Conservation (phyloP, 2,113 vertebrate species). For the Seriola rivoliana region DNA sequence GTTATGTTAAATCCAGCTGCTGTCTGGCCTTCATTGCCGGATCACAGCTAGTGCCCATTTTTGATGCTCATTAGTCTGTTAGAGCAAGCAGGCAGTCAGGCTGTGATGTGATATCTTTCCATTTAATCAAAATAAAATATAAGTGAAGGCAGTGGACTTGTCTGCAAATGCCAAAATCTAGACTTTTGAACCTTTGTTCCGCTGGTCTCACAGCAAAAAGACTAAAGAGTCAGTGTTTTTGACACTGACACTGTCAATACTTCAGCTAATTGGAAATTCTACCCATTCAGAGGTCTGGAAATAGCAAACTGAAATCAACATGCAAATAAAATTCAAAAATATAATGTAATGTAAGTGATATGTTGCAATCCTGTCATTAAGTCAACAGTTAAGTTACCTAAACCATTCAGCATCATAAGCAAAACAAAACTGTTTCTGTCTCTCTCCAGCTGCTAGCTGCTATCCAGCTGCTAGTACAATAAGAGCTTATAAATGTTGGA, state of each 20-base stretch:
- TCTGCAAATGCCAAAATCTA: background rate
- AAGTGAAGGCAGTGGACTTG: background rate
- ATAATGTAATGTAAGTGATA: background rate
- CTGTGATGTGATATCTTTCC: constrained; percentile 18
- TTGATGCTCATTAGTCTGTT: constrained; percentile 31
- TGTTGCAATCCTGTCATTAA: background rate
- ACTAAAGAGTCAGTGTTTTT: background rate
- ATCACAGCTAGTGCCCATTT: constrained; percentile 25
- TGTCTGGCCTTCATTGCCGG: background rate
- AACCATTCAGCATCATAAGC: constrained; percentile 11
- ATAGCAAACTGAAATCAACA: background rate
- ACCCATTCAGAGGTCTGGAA: background rate
- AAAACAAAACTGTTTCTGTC: constrained; percentile 13
- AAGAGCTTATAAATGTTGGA: constrained; percentile 53
- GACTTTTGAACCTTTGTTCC: constrained; percentile 1
- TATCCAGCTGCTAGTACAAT: constrained; percentile 23
- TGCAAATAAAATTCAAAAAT: background rate
- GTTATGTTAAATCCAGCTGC: background rate
- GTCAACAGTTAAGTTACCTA: constrained; percentile 3
- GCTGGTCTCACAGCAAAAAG: background rate
- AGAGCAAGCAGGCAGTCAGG: background rate
- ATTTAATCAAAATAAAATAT: constrained; percentile 15
- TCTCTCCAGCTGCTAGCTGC: constrained; percentile 27
- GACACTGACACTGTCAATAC: background rate
- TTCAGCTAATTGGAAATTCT: background rate